A percentile compares a stretch with the other conserved stretches of the same genome.
phyloP scores from a whole-genome alignment of 2,113 vertebrate genomes.

The Hiodon tergisus region DNA sequence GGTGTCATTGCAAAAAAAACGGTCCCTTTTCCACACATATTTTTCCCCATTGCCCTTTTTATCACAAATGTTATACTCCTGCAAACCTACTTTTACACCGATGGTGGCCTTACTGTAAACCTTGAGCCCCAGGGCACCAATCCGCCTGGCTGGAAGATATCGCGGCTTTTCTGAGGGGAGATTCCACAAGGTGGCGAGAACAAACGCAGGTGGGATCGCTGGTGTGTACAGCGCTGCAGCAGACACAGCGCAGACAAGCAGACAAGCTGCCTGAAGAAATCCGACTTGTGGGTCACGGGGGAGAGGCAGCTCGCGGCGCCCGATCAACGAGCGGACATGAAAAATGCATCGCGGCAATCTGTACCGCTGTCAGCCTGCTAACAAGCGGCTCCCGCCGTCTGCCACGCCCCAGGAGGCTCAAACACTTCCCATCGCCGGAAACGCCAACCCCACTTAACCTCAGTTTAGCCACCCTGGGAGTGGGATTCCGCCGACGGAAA shows the following conservation, averaged over 20 bases:
- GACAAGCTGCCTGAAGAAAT: slow-evolving; percentile 47
- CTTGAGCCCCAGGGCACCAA: not conserved
- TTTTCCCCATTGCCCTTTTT: no score
- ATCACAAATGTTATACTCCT: no score
- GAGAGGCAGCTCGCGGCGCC: slow-evolving; percentile 33
- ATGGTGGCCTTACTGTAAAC: no score
- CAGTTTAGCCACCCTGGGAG: slow-evolving; percentile 48
- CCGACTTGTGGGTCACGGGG: slow-evolving; percentile 50
- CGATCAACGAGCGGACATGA: slow-evolving; percentile 39
- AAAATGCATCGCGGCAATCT: slow-evolving; percentile 55
- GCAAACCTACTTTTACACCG: no score
- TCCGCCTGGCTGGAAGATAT: no score
- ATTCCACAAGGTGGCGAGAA: not conserved
- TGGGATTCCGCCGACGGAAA: not conserved
- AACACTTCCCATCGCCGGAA: not conserved
- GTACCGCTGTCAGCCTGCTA: slow-evolving; percentile 50
- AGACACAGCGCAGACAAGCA: slow-evolving; percentile 12
- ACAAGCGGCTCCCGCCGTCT: slow-evolving; percentile 47
- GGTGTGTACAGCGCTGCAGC: not conserved
- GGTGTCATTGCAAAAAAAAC: no score
- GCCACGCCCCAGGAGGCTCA: slow-evolving; percentile 46
- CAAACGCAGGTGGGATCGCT: not conserved
- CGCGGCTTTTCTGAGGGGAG: no score
- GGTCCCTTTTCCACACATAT: no score
- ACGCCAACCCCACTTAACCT: slow-evolving; percentile 55